phyloP scores from a whole-genome alignment of 2,888 invertebrate genomes.

The Volucella zonaria region DNA sequence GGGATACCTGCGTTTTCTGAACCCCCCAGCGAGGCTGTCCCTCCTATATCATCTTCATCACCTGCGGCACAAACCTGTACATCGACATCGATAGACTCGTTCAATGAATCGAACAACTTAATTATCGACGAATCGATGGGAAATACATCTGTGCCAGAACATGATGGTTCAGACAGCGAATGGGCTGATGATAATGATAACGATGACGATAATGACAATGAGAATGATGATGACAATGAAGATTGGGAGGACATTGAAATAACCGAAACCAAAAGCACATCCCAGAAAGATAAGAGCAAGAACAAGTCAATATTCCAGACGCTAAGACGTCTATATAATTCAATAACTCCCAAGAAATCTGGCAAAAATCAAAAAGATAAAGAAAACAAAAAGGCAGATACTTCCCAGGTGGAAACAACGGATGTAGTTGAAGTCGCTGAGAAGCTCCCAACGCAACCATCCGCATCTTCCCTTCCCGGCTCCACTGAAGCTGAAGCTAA shows the following conservation, averaged over 20 bases:
- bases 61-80: not conserved
- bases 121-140: conserved; percentile 55
- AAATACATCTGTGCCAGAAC: conserved; percentile 17
- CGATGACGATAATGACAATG: conserved; percentile 75
- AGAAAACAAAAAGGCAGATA: conserved; percentile 30
- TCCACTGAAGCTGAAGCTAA: no score
- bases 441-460: no score
- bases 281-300: conserved; percentile 68
- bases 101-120: conserved; percentile 49
- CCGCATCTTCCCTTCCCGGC: no score
- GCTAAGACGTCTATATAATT: conserved; percentile 74
- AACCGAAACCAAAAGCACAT: conserved; percentile 67
- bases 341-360: conserved; percentile 59
- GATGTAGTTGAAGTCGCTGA: conserved; percentile 30
- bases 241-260: conserved; percentile 79
- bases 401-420: conserved; percentile 33
- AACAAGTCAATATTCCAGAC: conserved; percentile 75
- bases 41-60: not conserved
- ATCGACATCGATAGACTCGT: conserved; percentile 19
- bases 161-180: conserved; percentile 49
- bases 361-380: conserved; percentile 52
- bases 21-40: no score
- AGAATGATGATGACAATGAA: conserved; percentile 76
- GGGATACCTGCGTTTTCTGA: not conserved
- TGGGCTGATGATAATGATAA: conserved; percentile 33